Base-by-base conservation (phyloP, 2,888 invertebrate species). In the Bhutanitis thaidina region DNA sequence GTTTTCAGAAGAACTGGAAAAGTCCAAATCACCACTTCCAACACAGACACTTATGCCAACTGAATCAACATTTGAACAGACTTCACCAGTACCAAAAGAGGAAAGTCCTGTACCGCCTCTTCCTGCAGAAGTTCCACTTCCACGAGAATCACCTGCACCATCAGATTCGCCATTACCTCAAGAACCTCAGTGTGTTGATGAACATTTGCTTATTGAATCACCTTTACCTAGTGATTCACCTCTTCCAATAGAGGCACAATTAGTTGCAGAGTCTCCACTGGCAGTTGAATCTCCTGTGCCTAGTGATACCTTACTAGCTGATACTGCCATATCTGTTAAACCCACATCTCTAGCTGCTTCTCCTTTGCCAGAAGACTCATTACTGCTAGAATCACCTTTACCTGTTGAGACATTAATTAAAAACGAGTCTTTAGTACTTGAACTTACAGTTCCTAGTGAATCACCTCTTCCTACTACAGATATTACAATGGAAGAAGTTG, bases 151-250 rank as follows among this genome's bases (percentile, higher is more conserved):
- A 1, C 65, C 64, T 10, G 35, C 61, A n/a, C 59, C 59, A 2
- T 45, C 56, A 2, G 57, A 61, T 34, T 58, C 60, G 1, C 55
- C 62, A 3, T 51, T 59, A 20, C 63, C 56, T n/a, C 55, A 57
- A 7, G 66, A 65, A 12, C 67, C 67, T 15, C 49, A 65, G 34
- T 57, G 60, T 7, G 49, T 14, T 7, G 68, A 66, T 14, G 57
- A 62, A 1, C 49, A 59, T 30, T 46, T 63, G 15, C 58, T 54
- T 20, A 50, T 58, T 20, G 64, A 65, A n/a, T 58, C 62, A 7
- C 52, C 55, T 34, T 38, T 67, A 41, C 64, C 65, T 7, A 55
- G 59, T 41, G 64, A 64, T 12, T 67, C 69, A 27, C 67, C 66
- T 29, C 49, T 66, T 29, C 58, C 60, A 7, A 47, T 16, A 10